phyloP scores from a whole-genome alignment of 2,113 vertebrate genomes.

The Phalacrocorax brasilianus region DNA sequence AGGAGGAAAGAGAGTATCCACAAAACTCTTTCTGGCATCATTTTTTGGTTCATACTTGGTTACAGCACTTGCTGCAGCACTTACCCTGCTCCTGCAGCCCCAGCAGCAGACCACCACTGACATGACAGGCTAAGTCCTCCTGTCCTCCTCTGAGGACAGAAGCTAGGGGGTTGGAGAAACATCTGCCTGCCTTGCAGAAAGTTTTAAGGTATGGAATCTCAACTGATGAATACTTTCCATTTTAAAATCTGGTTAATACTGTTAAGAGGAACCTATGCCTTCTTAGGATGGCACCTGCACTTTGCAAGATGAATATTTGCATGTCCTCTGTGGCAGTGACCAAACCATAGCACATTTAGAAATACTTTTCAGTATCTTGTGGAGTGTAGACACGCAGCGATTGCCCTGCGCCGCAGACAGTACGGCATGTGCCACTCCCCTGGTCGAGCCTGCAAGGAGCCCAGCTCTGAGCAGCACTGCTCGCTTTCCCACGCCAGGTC shows the following conservation, averaged over 20 bases:
- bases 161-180: not conserved
- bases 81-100: not conserved
- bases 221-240: not conserved
- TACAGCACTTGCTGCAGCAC: not conserved
- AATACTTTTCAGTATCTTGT: not conserved
- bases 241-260: not conserved
- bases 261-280: not conserved
- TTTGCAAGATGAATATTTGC: not conserved
- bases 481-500: not conserved
- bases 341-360: not conserved
- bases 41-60: not conserved
- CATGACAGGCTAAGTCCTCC: not conserved
- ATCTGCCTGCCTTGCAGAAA: not conserved
- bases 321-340: not conserved
- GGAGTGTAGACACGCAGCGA: not conserved
- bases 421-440: rapidly evolving
- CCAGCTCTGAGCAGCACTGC: not conserved
- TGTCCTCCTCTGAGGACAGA: not conserved
- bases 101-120: not conserved
- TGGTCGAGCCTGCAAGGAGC: rapidly evolving
- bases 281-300: not conserved
- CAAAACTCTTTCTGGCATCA: not conserved
- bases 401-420: not conserved
- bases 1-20: not conserved
- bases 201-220: not conserved